A percentile compares a stretch with the other conserved stretches of the same genome.
Evolutionary conservation across 2,888 invertebrate genomes (phyloP).

Genomic region (Phanerotoma sp.): DNA sequence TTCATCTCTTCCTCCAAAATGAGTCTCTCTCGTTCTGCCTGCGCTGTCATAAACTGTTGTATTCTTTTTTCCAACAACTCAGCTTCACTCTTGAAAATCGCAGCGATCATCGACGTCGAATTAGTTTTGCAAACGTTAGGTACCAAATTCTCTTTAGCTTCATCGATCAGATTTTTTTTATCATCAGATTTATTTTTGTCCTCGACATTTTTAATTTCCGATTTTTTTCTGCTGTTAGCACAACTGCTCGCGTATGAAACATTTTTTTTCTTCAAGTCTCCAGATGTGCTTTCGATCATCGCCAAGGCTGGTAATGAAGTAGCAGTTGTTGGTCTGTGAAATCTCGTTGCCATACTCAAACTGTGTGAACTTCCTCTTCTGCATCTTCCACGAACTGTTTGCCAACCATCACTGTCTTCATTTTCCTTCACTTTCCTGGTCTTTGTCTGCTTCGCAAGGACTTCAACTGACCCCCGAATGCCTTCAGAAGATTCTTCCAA

Average conservation of each 20-base stretch:
- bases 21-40: slow-evolving; percentile 55
- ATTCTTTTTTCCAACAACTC: slow-evolving; percentile 54
- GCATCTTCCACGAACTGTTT: slow-evolving; percentile 78
- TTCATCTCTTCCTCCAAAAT: slow-evolving; percentile 56
- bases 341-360: slow-evolving; percentile 67
- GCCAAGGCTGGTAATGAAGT: slow-evolving; percentile 76
- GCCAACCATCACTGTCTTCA: slow-evolving; percentile 73
- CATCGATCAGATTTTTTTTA: slow-evolving; percentile 31
- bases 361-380: slow-evolving; percentile 68
- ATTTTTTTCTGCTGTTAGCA: background rate
- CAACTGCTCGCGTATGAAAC: slow-evolving; percentile 38
- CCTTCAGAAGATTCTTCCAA: slow-evolving; percentile 40
- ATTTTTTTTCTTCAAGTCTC: slow-evolving; percentile 45
- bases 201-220: slow-evolving; percentile 43
- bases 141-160: slow-evolving; percentile 24
- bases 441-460: slow-evolving; percentile 43
- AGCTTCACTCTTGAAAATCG: slow-evolving; percentile 54
- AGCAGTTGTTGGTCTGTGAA: slow-evolving; percentile 80
- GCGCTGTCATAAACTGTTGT: slow-evolving; percentile 56
- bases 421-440: slow-evolving; percentile 51
- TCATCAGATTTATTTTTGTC: slow-evolving; percentile 33
- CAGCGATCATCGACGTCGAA: slow-evolving; percentile 55
- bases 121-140: slow-evolving; percentile 41
- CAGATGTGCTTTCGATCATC: slow-evolving; percentile 44
- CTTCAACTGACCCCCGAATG: slow-evolving; percentile 49